Conservation (phyloP, 2,113 vertebrate genomes). For the Aldabrachelys gigantea region DNA sequence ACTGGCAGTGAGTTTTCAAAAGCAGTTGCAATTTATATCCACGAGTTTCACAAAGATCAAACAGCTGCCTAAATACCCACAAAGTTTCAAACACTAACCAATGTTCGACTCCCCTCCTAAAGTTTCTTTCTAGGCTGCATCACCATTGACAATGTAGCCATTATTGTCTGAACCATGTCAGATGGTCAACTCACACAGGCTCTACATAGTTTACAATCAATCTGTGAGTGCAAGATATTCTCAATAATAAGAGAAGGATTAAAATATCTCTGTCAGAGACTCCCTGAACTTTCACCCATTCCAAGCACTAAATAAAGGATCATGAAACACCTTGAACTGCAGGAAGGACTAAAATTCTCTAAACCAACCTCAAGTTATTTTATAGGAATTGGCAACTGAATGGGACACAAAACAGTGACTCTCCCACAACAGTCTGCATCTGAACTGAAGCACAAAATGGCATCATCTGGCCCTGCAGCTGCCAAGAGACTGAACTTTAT, state of each 20-base stretch:
- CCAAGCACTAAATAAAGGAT: neutral
- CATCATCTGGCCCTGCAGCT: neutral
- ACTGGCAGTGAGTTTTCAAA: neutral
- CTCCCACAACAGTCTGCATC: neutral
- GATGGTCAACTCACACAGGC: neutral
- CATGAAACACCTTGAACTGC: neutral
- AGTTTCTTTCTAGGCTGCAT: rapidly evolving
- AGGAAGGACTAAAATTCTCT: neutral
- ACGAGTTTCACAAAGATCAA: neutral
- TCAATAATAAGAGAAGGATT: neutral
- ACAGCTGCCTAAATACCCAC: neutral
- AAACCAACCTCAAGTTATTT: neutral
- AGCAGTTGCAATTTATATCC: neutral
- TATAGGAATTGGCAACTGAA: slow-evolving; percentile 4
- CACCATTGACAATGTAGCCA: neutral
- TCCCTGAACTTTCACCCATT: neutral
- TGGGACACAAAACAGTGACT: neutral
- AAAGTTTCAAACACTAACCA: slow-evolving; percentile 40
- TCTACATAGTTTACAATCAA: neutral
- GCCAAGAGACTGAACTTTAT: neutral
- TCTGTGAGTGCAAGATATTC: neutral
- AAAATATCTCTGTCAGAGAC: neutral
- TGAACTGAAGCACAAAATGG: slow-evolving; percentile 18
- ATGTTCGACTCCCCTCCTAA: slow-evolving; percentile 7
- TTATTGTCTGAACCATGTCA: neutral